Evolutionary conservation across 2,888 invertebrate genomes (phyloP).

Genomic region (Nomada ferruginata): DNA sequence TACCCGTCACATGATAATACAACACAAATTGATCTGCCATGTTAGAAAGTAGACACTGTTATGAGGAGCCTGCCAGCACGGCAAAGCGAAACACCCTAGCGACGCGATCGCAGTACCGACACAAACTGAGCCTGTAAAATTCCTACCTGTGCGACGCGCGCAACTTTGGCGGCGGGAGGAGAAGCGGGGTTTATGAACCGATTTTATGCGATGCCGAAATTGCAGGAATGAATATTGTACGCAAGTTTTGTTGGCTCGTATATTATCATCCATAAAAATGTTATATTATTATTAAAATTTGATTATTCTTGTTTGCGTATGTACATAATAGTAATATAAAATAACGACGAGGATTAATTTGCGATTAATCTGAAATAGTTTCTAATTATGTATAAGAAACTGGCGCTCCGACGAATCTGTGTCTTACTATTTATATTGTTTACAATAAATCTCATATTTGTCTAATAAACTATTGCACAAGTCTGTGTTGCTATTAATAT

Average conservation of each 20-base stretch:
- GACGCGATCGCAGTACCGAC: constrained; percentile 44
- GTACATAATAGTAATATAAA: too few species aligned
- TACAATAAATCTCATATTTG: too few species aligned
- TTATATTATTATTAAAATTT: too few species aligned
- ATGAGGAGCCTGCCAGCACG: constrained; percentile 81
- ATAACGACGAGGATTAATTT: too few species aligned
- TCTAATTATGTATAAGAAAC: too few species aligned
- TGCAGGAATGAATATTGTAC: neutral
- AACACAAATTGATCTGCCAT: constrained; percentile 90
- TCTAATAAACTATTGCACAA: too few species aligned
- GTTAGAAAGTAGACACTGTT: constrained; percentile 86
- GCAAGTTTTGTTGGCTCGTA: neutral
- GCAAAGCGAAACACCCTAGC: constrained; percentile 77
- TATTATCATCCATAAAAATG: neutral
- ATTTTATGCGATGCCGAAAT: neutral
- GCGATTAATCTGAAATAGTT: too few species aligned
- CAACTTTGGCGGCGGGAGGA: neutral
- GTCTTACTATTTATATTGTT: too few species aligned
- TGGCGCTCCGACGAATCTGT: too few species aligned
- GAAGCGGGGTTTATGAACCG: constrained; percentile 49
- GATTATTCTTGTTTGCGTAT: too few species aligned
- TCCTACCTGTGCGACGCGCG: constrained; percentile 22
- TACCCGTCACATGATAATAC: constrained; percentile 90
- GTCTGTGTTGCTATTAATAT: too few species aligned
- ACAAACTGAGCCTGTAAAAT: constrained; percentile 38